phyloP scores from a whole-genome alignment of 2,797 vertebrate species.

The Pangasius mekongensis region DNA sequence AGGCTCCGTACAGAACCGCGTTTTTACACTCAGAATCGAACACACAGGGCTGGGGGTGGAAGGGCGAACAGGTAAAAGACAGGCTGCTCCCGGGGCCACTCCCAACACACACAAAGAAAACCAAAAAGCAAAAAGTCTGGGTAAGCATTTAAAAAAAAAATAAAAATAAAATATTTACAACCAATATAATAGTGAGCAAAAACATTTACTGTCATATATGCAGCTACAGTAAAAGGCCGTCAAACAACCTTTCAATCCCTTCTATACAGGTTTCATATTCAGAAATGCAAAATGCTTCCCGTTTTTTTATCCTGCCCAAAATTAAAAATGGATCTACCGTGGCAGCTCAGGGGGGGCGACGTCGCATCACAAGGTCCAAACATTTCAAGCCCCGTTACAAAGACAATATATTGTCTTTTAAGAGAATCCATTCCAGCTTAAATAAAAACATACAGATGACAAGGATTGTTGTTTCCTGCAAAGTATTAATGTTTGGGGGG shows the following conservation, averaged over 20 bases:
- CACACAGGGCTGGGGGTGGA: conserved; percentile 45
- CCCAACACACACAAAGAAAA: conserved; percentile 63
- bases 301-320: conserved; percentile 87
- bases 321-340: conserved; percentile 85
- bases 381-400: conserved; percentile 82
- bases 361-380: conserved; percentile 83
- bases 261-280: conserved; percentile 87
- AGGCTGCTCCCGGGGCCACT: conserved; percentile 67
- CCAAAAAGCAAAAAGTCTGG: conserved; percentile 61
- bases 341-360: conserved; percentile 72
- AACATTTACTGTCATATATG: conserved; percentile 81
- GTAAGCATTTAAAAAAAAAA: conserved; percentile 83
- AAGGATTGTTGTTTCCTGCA: conserved; percentile 81
- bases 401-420: conserved; percentile 82
- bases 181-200: conserved; percentile 83
- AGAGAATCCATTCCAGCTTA: conserved; percentile 91
- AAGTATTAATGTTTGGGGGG: conserved; percentile 57
- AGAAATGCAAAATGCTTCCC: conserved; percentile 85
- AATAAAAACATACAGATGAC: conserved; percentile 87
- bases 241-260: conserved; percentile 82
- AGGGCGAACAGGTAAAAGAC: conserved; percentile 44
- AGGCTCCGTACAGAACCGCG: conserved; percentile 57
- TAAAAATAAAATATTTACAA: conserved; percentile 90
- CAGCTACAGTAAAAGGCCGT: conserved; percentile 82
- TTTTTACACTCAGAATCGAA: conserved; percentile 61